Percentiles rank a stretch among this genome's conserved stretches.
phyloP scores from a whole-genome alignment of 2,888 invertebrate genomes.

The Nebria brevicollis region DNA sequence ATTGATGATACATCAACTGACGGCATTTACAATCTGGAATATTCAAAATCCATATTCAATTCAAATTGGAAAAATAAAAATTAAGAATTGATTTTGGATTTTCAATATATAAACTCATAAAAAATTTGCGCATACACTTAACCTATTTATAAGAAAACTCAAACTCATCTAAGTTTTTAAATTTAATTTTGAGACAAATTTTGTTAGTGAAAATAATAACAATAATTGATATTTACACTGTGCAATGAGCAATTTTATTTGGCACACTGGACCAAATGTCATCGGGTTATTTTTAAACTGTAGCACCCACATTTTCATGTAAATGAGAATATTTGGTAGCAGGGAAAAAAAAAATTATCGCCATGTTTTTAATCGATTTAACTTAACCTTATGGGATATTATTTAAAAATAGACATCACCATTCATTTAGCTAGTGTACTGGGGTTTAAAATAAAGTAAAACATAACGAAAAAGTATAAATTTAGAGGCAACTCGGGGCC shows the following conservation, averaged over 20 bases:
- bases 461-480: background rate
- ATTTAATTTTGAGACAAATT: background rate
- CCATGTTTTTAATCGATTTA: background rate
- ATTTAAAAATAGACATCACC: background rate
- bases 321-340: background rate
- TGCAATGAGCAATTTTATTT: background rate
- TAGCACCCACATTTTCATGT: background rate
- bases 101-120: background rate
- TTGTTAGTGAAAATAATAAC: background rate
- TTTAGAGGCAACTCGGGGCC: background rate
- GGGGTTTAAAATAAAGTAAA: background rate
- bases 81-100: background rate
- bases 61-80: background rate
- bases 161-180: background rate
- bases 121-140: background rate
- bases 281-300: background rate
- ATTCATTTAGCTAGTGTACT: background rate
- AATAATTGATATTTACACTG: background rate
- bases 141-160: background rate
- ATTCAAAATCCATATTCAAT: background rate
- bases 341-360: background rate
- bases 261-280: background rate
- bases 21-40: slow-evolving; percentile 39
- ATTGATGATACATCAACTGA: slow-evolving; percentile 35
- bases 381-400: background rate